Evolutionary conservation across 2,113 vertebrate genomes (phyloP), one percentile per base, ranked within the genome.

Genomic region (Callipepla californica): DNA sequence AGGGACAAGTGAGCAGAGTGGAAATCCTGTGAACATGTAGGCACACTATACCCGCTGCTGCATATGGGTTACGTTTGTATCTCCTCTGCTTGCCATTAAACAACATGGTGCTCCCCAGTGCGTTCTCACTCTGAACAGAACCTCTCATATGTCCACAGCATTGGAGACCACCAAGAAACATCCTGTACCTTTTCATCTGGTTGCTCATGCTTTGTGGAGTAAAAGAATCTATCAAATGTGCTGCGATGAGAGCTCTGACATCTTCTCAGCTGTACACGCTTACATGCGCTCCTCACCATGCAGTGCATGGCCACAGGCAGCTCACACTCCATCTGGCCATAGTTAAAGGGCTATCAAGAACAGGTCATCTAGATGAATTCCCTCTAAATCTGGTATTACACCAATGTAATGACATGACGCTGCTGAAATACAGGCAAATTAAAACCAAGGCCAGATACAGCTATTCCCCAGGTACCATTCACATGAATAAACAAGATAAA

Each of bases 401-500:
- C 79, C 82, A 88, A 18, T 77, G 61, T 86, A 94, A 94, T 77
- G 68, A 78, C 79, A 92, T 68, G 93, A 89, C 0, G 0, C 78
- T 84, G 89, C 80, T 95, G 91, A 95, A 96, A 85, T 40, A 61
- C 34, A 75, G 82, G 53, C 77, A 76, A 75, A 86, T 86, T 68
- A 75, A 81, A 96, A 86, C 42, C 80, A 85, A 81, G 78, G 80
- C 83, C 85, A 92, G 73, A 65, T 48, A 0, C 66, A 81, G 90
- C 44, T 90, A 96, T 96, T 93, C 93, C 90, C 92, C 94, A 93
- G 91, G 90, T 95, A 85, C 83, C 2, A 2, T 87, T 93, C 80
- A 48, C 45, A 94, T 79, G 94, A 87, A 96, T 92, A 96, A 96
- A 96, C 89, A 96, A 95, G 92, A 95, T 92, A 93, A 93, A 94